These are phyloP conservation scores for Puffinus mauretanicus DNA, from an alignment of 2,113 vertebrate species.

Conservation along the genomic window DNA sequence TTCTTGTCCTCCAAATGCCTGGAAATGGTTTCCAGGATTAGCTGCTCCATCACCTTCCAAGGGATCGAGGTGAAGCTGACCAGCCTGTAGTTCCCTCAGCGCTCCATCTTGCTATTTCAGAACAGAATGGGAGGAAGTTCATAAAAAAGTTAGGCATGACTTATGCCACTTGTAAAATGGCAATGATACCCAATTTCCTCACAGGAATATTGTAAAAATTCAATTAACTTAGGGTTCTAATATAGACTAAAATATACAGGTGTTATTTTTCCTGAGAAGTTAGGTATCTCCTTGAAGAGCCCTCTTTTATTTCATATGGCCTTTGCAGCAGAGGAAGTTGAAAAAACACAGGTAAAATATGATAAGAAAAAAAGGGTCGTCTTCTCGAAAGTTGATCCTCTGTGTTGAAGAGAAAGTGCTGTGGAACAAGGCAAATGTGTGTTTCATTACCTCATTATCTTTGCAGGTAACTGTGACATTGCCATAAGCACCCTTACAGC, in stretches of 20 bases:
- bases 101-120: background rate
- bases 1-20: background rate
- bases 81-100: background rate
- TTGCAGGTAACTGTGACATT: background rate
- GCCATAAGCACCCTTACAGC: background rate
- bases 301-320: background rate
- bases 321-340: background rate
- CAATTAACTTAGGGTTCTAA: background rate
- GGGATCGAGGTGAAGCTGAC: background rate
- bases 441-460: background rate
- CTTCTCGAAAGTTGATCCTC: background rate
- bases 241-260: background rate
- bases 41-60: background rate
- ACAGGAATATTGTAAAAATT: background rate
- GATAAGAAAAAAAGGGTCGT: fast-evolving
- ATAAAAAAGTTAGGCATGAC: background rate
- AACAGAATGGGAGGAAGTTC: background rate
- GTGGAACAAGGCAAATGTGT: background rate
- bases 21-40: background rate
- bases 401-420: background rate
- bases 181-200: background rate
- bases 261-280: background rate
- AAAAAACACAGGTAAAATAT: background rate
- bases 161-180: background rate
- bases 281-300: background rate